Base-by-base conservation (phyloP, 2,888 invertebrate genomes). In the Marasmarcha lunaedactyla region DNA sequence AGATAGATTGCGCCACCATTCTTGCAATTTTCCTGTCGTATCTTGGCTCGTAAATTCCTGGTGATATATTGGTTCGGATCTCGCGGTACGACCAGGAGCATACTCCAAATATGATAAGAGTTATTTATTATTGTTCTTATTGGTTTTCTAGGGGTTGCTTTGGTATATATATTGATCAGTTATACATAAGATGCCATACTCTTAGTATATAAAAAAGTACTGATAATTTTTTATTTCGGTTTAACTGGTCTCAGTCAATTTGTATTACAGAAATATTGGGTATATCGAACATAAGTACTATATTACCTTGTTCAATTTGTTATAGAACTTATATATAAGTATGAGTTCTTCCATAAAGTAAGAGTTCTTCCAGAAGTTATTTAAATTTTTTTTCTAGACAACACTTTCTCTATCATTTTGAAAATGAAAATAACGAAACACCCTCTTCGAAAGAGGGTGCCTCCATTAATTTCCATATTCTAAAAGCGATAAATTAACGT, bases 21-120 rank as follows among this genome's bases (percentile, higher is more conserved):
- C 91, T 92, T 91, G 91, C 92, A 92, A 92, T 92, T 91, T 92
- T 91, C 90, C 91, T 91, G 92, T 92, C 92, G 91, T 91, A 91
- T 90, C 90, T 90, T 89, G 87, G 89, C 88, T 89, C 90, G 89
- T 92, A 91, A 91, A 92, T 91, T 89, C 88, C 85, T 86, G 78
- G 89, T 91, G 91, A 91, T 89, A 90, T 91, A 91, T 90, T 87
- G 88, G 78, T 79, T 77, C 55, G 83, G 84, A 84, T 84, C 84
- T 72, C 78, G 83, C 83, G 83, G 77, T 77, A 81, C 79, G 77
- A 78, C 81, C 83, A 77, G 83, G 73, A 79, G 81, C 79, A 83
- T 79, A 81, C 83, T 83, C 83, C 79, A 83, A 83, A 83, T 83
- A 83, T 83, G 81, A 83, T 83, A 83, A 81, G 79, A 81, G 77